phyloP scores from a whole-genome alignment of 2,888 invertebrate species.

The Laothoe populi region DNA sequence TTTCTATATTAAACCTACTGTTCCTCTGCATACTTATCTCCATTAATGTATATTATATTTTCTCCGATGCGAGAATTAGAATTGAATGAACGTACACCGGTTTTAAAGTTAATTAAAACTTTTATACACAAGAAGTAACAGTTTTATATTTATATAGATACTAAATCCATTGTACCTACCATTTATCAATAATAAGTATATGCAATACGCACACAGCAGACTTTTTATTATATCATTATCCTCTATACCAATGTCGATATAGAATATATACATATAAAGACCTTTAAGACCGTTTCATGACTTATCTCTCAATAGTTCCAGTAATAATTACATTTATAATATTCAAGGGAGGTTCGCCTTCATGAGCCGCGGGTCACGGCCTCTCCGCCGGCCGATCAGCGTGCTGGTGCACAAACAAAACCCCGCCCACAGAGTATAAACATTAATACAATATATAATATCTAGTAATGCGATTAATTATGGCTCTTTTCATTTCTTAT shows the following conservation, averaged over 20 bases:
- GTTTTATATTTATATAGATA: too few species aligned
- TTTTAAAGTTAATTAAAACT: too few species aligned
- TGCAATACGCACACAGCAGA: too few species aligned
- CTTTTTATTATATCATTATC: background rate
- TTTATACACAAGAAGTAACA: too few species aligned
- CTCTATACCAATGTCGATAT: background rate
- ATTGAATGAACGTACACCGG: too few species aligned
- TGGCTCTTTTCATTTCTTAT: background rate
- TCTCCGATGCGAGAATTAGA: too few species aligned
- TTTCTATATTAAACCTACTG: too few species aligned
- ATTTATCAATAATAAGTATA: too few species aligned
- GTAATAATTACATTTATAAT: slow-evolving; percentile 22
- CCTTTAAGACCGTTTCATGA: background rate
- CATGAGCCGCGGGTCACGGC: slow-evolving; percentile 25
- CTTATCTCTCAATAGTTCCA: slow-evolving; percentile 10
- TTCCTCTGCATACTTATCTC: too few species aligned
- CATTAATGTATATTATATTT: too few species aligned
- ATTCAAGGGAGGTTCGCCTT: slow-evolving; percentile 23
- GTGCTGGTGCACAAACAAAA: slow-evolving; percentile 1
- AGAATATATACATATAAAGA: background rate
- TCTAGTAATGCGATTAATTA: slow-evolving; percentile 1
- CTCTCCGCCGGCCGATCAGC: slow-evolving; percentile 11
- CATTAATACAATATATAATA: background rate
- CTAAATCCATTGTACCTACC: too few species aligned
- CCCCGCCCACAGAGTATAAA: slow-evolving; percentile 15